A percentile compares a stretch with the other conserved stretches of the same genome.
phyloP scores from a whole-genome alignment of 1,140 invertebrate species.

The Patella vulgata region DNA sequence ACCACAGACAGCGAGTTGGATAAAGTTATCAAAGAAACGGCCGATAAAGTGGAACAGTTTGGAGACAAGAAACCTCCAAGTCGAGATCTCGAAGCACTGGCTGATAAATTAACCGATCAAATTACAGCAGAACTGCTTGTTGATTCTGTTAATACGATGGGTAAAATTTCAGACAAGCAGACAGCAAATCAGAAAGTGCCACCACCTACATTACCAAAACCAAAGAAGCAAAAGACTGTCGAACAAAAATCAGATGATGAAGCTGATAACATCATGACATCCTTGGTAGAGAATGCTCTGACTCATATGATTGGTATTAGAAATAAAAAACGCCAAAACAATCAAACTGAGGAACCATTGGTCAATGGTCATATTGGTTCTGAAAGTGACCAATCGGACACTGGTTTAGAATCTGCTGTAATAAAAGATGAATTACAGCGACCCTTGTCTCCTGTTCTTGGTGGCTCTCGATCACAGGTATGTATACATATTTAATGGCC shows the following conservation, averaged over 20 bases:
- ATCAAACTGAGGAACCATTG: constrained; percentile 1
- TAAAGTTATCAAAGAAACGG: constrained; percentile 40
- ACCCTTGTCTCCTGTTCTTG: too few species aligned
- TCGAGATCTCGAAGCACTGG: background rate
- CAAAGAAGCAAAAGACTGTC: background rate
- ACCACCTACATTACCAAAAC: constrained; percentile 13
- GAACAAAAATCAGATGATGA: constrained; percentile 11
- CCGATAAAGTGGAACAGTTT: constrained; percentile 42
- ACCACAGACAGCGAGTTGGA: constrained; percentile 40
- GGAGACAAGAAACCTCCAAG: constrained; percentile 13
- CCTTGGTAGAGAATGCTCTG: constrained; percentile 57
- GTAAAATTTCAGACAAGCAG: constrained; percentile 36
- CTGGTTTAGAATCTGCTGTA: background rate
- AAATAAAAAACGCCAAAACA: constrained; percentile 27
- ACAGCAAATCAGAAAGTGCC: constrained; percentile 5
- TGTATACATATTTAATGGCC: too few species aligned
- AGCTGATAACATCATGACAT: constrained; percentile 38
- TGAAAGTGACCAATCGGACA: background rate
- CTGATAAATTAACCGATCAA: background rate
- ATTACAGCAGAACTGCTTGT: constrained; percentile 3
- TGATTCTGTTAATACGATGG: constrained; percentile 44
- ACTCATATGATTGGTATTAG: constrained; percentile 53
- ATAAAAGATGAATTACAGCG: background rate
- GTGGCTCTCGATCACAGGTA: too few species aligned
- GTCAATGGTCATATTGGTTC: too few species aligned